Evolutionary conservation across 2,797 vertebrate genomes (phyloP).

Genomic region (Leuciscus waleckii): DNA sequence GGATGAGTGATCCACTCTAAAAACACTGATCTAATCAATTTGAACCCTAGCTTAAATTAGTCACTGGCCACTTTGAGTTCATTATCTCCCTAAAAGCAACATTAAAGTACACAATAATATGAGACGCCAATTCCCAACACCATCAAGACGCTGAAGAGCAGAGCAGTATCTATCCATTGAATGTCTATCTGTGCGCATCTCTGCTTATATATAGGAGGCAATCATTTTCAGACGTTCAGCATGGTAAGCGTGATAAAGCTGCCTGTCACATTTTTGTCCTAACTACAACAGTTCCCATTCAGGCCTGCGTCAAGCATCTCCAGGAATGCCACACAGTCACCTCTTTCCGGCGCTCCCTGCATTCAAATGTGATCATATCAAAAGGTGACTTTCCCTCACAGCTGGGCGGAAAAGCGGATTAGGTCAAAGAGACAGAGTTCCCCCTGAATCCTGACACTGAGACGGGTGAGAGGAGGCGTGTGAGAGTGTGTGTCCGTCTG

Average conservation of each 20-base stretch:
- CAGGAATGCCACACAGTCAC: slow-evolving; percentile 79
- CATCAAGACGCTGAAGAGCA: slow-evolving; percentile 83
- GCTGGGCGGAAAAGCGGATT: slow-evolving; percentile 90
- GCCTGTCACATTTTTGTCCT: slow-evolving; percentile 88
- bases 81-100: slow-evolving; percentile 75
- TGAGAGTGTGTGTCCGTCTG: slow-evolving; percentile 67
- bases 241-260: slow-evolving; percentile 86
- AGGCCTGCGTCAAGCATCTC: slow-evolving; percentile 81
- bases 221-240: slow-evolving; percentile 84
- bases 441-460: slow-evolving; percentile 72
- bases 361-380: slow-evolving; percentile 90
- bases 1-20: slow-evolving; percentile 23
- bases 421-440: slow-evolving; percentile 84
- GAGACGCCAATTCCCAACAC: slow-evolving; percentile 75
- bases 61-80: slow-evolving; percentile 69
- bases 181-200: slow-evolving; percentile 29
- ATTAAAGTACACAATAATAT: slow-evolving; percentile 75
- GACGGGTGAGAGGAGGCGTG: slow-evolving; percentile 67
- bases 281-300: slow-evolving; percentile 82
- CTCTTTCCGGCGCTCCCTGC: slow-evolving; percentile 88
- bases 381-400: slow-evolving; percentile 86
- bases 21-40: slow-evolving; percentile 43
- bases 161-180: slow-evolving; percentile 41
- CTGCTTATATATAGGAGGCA: slow-evolving; percentile 75
- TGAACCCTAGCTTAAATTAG: slow-evolving; percentile 51